phyloP scores from a whole-genome alignment of 2,888 invertebrate genomes.

The Coleophora flavipennella region DNA sequence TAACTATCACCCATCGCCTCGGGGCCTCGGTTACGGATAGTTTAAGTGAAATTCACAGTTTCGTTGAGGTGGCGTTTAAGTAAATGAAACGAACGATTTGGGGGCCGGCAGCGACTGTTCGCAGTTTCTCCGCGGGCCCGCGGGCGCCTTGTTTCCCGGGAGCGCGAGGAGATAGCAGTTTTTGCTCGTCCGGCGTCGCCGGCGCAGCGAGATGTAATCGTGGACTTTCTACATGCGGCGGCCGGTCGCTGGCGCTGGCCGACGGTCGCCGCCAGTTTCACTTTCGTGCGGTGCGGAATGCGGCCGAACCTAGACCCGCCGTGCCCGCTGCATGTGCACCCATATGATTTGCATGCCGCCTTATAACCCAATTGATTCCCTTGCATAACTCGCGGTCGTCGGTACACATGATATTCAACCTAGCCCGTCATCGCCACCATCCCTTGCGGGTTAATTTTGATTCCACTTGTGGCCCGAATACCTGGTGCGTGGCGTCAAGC shows the following conservation, averaged over 20 bases:
- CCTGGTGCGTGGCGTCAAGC: constrained; percentile 37
- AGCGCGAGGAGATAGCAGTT: constrained; percentile 53
- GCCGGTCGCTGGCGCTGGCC: constrained; percentile 35
- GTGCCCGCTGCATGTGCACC: constrained; percentile 20
- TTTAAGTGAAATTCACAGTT: constrained; percentile 46
- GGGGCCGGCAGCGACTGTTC: constrained; percentile 37
- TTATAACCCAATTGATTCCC: constrained; percentile 1
- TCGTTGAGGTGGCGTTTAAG: constrained; percentile 32
- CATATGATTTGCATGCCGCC: background rate
- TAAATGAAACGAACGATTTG: constrained; percentile 45
- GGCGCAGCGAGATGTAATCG: constrained; percentile 57
- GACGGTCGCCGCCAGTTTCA: constrained; percentile 40
- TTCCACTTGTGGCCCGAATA: constrained; percentile 51
- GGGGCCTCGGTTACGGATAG: constrained; percentile 29
- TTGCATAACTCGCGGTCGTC: constrained; percentile 1
- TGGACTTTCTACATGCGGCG: constrained; percentile 61
- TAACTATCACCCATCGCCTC: constrained; percentile 20
- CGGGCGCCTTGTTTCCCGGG: constrained; percentile 60
- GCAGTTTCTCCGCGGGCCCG: constrained; percentile 50
- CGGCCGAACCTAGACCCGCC: constrained; percentile 68
- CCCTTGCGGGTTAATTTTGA: constrained; percentile 37
- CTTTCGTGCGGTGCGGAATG: constrained; percentile 68
- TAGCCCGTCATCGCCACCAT: background rate
- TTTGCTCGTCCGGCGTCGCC: constrained; percentile 55
- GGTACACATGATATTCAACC: constrained; percentile 11